Base-by-base conservation (phyloP, 2,113 vertebrate species). In the Pantherophis guttatus region DNA sequence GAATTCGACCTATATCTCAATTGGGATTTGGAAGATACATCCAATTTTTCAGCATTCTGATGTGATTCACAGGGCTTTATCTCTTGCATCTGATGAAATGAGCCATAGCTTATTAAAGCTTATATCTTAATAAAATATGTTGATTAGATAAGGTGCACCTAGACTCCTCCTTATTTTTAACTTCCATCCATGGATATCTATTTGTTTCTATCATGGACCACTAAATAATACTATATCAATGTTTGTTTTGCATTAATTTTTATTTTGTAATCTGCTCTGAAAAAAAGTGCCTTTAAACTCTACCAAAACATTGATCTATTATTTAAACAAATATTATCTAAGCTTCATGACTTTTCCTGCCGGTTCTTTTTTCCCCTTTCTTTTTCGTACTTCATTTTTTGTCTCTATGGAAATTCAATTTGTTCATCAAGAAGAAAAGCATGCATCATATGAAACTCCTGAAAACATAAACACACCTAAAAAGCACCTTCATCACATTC, bases 391-490 rank as follows among this genome's bases (percentile, higher is more conserved):
- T 55, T 54, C 53, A 55, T 95, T 26, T 86, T 92, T 86, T 86
- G 90, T 44, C 90, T 62, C 87, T 94, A 93, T 19, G 81, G 95
- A 92, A 23, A 93, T 97, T 97, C 96, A 95, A 15, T 39, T 15
- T 91, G 96, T 94, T 91, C 0, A 55, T 19, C 87, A 94, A 93
- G 92, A 97, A 93, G 95, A 0, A 94, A 44, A 92, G 93, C 81
- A 94, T 48, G 90, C 94, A 90, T 94, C 92, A 52, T 90, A 58
- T 90, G 55, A 93, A 93, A 93, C 91, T 93, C 94, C 94, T 90
- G 93, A 53, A 95, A 93, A 97, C 90, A 94, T 95, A 97, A 97
- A 97, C 95, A 96, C 70, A 48, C 93, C 95, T 95, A 88, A 94
- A 94, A 93, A 94, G 39, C 65, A 94, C 89, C 91, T 94, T 94